A percentile compares a stretch with the other conserved stretches of the same genome.
Conservation (phyloP, 1,140 invertebrate genomes). For the Contarinia nasturtii region DNA sequence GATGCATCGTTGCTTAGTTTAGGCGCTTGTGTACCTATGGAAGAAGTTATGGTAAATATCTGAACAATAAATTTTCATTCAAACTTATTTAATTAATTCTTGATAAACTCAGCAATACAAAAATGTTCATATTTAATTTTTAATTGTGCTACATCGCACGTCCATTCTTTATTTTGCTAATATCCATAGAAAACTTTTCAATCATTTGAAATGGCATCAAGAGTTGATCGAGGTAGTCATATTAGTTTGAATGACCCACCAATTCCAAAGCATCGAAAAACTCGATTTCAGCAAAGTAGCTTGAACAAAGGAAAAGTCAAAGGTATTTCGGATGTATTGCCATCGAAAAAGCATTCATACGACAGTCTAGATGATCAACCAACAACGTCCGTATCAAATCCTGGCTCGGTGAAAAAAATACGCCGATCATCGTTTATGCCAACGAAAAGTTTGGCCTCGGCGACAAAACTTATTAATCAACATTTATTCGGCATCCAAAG, state of each 20-base stretch:
- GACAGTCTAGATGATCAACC: constrained; percentile 26
- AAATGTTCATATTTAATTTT: too few species aligned
- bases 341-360: constrained; percentile 25
- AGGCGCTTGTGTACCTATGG: constrained; percentile 23
- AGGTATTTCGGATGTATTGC: constrained; percentile 5
- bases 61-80: too few species aligned
- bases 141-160: too few species aligned
- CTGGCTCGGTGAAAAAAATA: constrained; percentile 12
- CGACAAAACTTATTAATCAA: constrained; percentile 52
- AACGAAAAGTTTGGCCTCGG: constrained; percentile 42
- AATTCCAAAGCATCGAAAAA: constrained; percentile 65
- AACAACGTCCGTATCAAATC: constrained; percentile 6
- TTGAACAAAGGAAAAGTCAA: constrained; percentile 12
- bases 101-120: too few species aligned
- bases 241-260: constrained; percentile 44
- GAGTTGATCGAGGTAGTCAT: constrained; percentile 29
- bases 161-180: too few species aligned
- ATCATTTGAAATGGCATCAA: constrained; percentile 25
- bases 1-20: constrained; percentile 40
- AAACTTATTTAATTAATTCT: too few species aligned
- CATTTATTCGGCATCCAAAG: constrained; percentile 47
- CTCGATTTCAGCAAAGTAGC: constrained; percentile 53
- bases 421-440: constrained; percentile 37
- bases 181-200: constrained; percentile 14
- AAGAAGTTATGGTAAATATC: constrained; percentile 19